Evolutionary conservation across 2,888 invertebrate genomes (phyloP), one percentile per base, ranked within the genome.

Genomic region (Euproctis similis): DNA sequence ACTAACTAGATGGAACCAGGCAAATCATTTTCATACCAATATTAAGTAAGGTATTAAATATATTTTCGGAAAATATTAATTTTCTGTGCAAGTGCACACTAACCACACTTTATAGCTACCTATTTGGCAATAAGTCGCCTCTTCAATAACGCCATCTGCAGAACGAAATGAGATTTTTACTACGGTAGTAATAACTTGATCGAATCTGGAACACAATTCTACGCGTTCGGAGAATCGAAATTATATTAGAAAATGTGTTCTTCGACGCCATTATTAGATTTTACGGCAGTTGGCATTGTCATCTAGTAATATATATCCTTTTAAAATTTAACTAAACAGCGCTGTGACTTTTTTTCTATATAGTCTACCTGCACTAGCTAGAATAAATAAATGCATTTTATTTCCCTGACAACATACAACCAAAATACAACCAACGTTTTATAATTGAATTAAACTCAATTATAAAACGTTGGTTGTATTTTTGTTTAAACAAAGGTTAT

Each of bases 161-260:
- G 34, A 36, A 36, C 39, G 53, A 53, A 64, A 64, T 62, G 58
- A 64, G 62, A 62, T 64, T 69, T 67, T 64, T 60, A 65, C 58
- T 56, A 53, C 54, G 31, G 53, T 52, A 54, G 61, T 57, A 66
- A 62, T 66, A 64, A 61, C 55, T 60, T 60, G 39, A 51, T 57
- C 41, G 58, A 54, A 57, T 61, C 53, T 54, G 43, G 51, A 39
- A 42, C 53, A 46, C 47, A 37, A 37, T 42, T 53, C 36, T 27
- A 31, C 26, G 32, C 33, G 41, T 41, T 44, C 32, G 36, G 34
- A 39, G 29, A 38, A 36, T 42, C 37, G 36, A 51, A 63, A 54
- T 57, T 40, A 41, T 53, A 51, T 57, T 53, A 52, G 39, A 47
- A 44, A 32, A 26, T 42, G 28, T 47, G 48, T 41, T 34, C 25